Conservation (phyloP, 2,888 invertebrate genomes). For the Epinotia ramella region DNA sequence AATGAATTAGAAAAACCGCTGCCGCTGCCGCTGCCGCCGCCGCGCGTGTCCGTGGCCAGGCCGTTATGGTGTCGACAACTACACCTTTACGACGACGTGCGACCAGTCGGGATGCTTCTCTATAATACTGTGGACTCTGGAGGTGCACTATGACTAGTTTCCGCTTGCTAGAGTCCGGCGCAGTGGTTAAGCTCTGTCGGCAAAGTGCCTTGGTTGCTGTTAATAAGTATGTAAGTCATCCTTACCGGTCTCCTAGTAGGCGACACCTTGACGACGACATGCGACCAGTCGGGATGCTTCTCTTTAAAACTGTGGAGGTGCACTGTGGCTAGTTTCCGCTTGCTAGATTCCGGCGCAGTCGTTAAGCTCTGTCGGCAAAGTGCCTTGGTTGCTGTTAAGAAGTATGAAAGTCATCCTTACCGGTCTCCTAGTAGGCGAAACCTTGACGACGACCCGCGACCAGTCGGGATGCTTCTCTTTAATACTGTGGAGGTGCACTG, state of each 20-base stretch:
- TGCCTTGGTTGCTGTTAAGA: conserved; percentile 68
- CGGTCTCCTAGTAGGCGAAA: conserved; percentile 87
- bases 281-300: conserved; percentile 81
- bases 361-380: conserved; percentile 68
- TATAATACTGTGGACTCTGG: too few relatives aligned
- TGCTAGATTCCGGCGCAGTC: conserved; percentile 74
- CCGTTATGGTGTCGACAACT: too few relatives aligned
- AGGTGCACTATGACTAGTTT: too few relatives aligned
- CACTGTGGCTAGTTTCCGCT: conserved; percentile 82
- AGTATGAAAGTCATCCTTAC: conserved; percentile 65
- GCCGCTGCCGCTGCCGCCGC: too few relatives aligned
- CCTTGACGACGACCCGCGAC: conserved; percentile 89
- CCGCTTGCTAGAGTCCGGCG: too few relatives aligned
- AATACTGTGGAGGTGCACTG: conserved; percentile 86
- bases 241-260: conserved; percentile 86
- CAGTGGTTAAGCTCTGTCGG: too few relatives aligned
- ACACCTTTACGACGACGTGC: too few relatives aligned
- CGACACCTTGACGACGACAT: conserved; percentile 88
- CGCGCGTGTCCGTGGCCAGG: too few relatives aligned
- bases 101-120: too few relatives aligned
- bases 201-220: not conserved
- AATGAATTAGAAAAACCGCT: too few relatives aligned
- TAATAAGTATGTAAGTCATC: conserved; percentile 40
- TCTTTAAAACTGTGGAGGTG: conserved; percentile 86
- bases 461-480: conserved; percentile 83